Evolutionary conservation across 2,888 invertebrate genomes (phyloP).

Genomic region (Dynastes tityus): DNA sequence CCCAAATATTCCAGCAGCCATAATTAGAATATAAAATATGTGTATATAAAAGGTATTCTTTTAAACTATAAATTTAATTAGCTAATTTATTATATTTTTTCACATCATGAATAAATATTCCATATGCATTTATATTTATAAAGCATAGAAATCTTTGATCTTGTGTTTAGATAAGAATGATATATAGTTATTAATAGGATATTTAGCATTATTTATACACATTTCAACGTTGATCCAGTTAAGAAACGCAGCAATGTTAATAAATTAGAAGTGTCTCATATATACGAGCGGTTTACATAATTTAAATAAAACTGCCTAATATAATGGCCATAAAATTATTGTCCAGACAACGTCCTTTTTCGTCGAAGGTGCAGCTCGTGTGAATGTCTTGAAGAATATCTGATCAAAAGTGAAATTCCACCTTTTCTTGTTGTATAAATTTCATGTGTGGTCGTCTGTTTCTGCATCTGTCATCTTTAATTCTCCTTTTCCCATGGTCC

Average conservation of each 20-base stretch:
- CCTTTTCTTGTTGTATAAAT: constrained; percentile 42
- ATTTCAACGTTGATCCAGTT: constrained; percentile 30
- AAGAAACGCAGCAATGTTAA: constrained; percentile 19
- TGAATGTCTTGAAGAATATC: constrained; percentile 44
- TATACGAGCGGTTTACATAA: constrained; percentile 23
- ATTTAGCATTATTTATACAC: constrained; percentile 28
- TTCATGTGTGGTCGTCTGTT: constrained; percentile 46
- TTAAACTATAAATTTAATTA: constrained; percentile 11
- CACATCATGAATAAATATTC: constrained; percentile 17
- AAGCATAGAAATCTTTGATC: constrained; percentile 4
- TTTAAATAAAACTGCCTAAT: constrained; percentile 31
- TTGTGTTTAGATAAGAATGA: constrained; percentile 12
- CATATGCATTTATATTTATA: not conserved
- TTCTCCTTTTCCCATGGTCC: constrained; percentile 51
- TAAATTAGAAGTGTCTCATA: constrained; percentile 14
- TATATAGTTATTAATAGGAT: constrained; percentile 18
- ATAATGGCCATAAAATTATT: constrained; percentile 38
- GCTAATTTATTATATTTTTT: constrained; percentile 12
- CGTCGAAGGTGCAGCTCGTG: constrained; percentile 21
- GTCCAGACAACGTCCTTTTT: constrained; percentile 13
- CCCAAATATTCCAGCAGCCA: too few species aligned
- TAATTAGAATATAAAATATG: constrained; percentile 9
- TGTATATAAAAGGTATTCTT: not conserved
- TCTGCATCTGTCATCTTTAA: constrained; percentile 50
- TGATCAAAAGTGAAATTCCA: constrained; percentile 45